Evolutionary conservation across 2,113 vertebrate genomes (phyloP).

Genomic region (Pollimyrus isidori): DNA sequence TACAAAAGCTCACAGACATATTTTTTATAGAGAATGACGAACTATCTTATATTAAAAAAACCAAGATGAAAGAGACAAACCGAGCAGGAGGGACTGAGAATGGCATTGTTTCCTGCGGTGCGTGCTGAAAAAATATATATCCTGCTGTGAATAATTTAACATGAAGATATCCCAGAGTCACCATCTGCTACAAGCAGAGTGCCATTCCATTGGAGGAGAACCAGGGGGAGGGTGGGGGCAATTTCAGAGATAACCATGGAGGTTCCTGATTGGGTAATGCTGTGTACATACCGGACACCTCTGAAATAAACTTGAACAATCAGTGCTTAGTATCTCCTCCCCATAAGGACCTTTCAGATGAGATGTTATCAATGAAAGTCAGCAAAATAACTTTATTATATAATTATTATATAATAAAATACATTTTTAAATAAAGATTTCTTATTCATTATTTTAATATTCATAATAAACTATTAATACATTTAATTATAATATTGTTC

Average conservation of each 20-base stretch:
- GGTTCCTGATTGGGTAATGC: background rate
- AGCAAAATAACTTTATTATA: too few relatives aligned
- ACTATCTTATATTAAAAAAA: background rate
- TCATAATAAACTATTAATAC: too few relatives aligned
- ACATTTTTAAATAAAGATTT: too few relatives aligned
- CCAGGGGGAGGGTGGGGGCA: background rate
- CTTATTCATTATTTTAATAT: too few relatives aligned
- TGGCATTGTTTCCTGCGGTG: background rate
- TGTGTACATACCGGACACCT: background rate
- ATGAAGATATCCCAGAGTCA: slow-evolving; percentile 4
- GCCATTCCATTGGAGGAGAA: background rate
- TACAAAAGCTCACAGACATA: slow-evolving; percentile 29
- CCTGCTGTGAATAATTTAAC: background rate
- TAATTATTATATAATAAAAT: too few relatives aligned
- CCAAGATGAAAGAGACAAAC: background rate
- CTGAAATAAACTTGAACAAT: background rate
- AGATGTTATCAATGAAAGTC: background rate
- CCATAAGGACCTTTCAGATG: background rate
- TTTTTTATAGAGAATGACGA: slow-evolving; percentile 16
- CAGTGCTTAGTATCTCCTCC: background rate
- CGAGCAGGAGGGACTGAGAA: background rate
- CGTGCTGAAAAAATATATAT: background rate
- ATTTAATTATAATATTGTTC: too few relatives aligned
- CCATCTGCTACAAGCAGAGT: background rate
- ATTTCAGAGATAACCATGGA: background rate